Percentiles rank a stretch among this genome's conserved stretches.
phyloP scores from a whole-genome alignment of 2,113 vertebrate species.

The Tauraco erythrolophus region DNA sequence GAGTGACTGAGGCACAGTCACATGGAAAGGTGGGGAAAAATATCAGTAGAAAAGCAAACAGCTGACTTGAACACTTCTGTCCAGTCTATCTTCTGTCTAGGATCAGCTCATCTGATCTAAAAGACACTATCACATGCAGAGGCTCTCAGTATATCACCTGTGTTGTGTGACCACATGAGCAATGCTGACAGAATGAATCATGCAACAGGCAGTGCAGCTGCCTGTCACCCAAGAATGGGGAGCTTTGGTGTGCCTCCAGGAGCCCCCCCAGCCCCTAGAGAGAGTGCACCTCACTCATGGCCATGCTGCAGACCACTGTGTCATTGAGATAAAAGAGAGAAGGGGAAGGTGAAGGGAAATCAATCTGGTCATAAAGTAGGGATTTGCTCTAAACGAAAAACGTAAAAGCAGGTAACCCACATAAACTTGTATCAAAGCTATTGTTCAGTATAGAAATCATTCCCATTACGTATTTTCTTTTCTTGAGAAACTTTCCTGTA shows the following conservation, averaged over 20 bases:
- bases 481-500: background rate
- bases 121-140: background rate
- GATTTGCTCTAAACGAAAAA: background rate
- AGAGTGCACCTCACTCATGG: background rate
- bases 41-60: background rate
- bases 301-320: background rate
- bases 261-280: background rate
- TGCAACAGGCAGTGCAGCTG: background rate
- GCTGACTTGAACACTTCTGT: background rate
- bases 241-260: background rate
- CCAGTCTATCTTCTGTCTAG: background rate
- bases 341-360: background rate
- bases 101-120: background rate
- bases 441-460: background rate
- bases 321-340: background rate
- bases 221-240: background rate
- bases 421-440: background rate
- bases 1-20: background rate
- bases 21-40: background rate
- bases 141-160: fast-evolving
- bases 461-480: background rate
- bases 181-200: background rate
- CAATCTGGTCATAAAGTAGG: background rate
- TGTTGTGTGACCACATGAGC: fast-evolving
- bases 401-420: background rate